These are phyloP conservation scores for Agrilus cyanescens DNA, from an alignment of 2,888 invertebrate genomes.

Conservation along the genomic window DNA sequence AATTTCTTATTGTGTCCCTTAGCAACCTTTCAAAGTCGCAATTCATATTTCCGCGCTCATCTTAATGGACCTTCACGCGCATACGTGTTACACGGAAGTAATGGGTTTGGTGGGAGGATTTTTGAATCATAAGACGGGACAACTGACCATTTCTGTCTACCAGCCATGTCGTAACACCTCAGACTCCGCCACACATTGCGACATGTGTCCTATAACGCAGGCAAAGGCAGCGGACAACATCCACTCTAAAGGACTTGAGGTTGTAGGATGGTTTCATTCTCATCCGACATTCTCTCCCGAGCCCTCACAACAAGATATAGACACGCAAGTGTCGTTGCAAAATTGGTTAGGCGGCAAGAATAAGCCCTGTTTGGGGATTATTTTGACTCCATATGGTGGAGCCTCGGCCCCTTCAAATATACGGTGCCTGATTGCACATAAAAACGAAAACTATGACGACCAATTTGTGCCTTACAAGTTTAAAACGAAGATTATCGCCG, in stretches of 20 bases:
- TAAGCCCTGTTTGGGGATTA: constrained; percentile 50
- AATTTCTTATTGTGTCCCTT: constrained; percentile 9
- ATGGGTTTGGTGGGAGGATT: constrained; percentile 62
- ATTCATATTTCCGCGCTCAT: constrained; percentile 49
- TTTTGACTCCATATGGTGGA: constrained; percentile 51
- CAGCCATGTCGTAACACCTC: constrained; percentile 52
- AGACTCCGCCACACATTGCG: constrained; percentile 56
- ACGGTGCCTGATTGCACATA: constrained; percentile 43
- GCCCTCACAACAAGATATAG: constrained; percentile 58
- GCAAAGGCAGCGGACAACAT: constrained; percentile 48
- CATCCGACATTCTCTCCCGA: constrained; percentile 60
- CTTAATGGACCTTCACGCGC: constrained; percentile 58
- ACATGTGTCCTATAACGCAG: constrained; percentile 66
- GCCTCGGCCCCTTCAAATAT: constrained; percentile 42
- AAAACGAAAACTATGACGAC: constrained; percentile 28
- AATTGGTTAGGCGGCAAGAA: constrained; percentile 38
- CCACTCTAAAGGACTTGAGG: constrained; percentile 29
- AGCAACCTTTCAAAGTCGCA: constrained; percentile 52
- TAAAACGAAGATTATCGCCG: constrained; percentile 36
- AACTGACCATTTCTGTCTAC: constrained; percentile 41
- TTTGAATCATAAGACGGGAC: constrained; percentile 28
- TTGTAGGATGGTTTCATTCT: constrained; percentile 69
- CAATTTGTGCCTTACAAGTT: constrained; percentile 42
- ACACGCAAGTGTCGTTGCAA: constrained; percentile 51
- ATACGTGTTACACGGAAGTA: constrained; percentile 57